Evolutionary conservation across 2,797 vertebrate species (phyloP), one percentile per base, ranked within the genome.

Genomic region (Melanotaenia pygmaea): DNA sequence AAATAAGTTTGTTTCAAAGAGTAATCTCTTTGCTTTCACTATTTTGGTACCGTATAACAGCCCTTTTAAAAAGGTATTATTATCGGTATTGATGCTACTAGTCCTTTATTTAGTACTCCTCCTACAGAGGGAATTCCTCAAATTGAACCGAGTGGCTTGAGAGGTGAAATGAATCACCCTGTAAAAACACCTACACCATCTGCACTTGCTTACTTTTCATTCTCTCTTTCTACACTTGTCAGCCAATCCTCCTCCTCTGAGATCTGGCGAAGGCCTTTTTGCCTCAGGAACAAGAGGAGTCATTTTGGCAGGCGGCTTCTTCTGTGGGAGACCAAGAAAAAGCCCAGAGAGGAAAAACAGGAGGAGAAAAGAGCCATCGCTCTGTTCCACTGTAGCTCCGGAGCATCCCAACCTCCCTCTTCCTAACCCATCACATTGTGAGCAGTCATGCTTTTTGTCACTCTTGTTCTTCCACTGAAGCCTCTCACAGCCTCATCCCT

Each of bases 341-440:
- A 62, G 59, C 57, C 63, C 34, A 40, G 76, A 72, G 51, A 60
- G 47, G 64, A 53, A 63, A 73, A 69, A 28, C 47, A 61, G 56
- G 79, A 70, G 62, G 60, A 76, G 68, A 43, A 14, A 43, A 43
- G 40, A 43, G 40, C 40, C 40, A 14, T 43, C 16, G 40, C 40
- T 43, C 16, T 24, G 51, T 54, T 54, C n/a, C 51, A 54, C 4
- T 54, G 26, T 26, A 26, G 43, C 37, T 26, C 47, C 0, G 77
- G 76, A 32, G 37, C 63, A 64, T 87, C 75, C 67, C 71, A 47
- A 59, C 70, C 64, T 86, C 72, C 66, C 69, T 89, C 82, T 73
- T 66, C 66, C 40, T 45, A 74, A 79, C 76, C 77, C 78, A 64
- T 90, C 89, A 89, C 59, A 72, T 65, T 72, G 53, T 57, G 59